phyloP scores from a whole-genome alignment of 2,113 vertebrate species.

The Poecile atricapillus region DNA sequence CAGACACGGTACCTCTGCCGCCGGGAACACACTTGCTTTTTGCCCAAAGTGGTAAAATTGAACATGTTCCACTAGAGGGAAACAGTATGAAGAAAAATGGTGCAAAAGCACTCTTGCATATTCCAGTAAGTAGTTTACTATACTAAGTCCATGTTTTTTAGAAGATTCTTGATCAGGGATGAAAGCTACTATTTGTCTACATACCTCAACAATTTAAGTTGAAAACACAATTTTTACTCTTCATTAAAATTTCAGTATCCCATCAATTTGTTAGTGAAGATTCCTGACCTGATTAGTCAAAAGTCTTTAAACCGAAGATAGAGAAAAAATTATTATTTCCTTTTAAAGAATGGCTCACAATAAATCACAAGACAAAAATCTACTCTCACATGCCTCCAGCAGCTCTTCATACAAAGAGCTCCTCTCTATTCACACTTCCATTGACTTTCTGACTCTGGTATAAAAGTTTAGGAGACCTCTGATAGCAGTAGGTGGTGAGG shows the following conservation, averaged over 20 bases:
- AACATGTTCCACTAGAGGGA: constrained; percentile 83
- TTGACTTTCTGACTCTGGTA: neutral
- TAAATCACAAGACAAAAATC: neutral
- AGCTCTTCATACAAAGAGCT: neutral
- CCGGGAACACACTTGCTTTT: constrained; percentile 88
- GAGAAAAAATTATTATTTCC: neutral
- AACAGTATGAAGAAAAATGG: constrained; percentile 79
- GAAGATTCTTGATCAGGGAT: neutral
- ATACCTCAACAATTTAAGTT: neutral
- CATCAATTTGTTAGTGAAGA: neutral
- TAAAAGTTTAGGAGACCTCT: neutral
- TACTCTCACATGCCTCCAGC: neutral
- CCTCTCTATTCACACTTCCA: neutral
- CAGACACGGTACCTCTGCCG: constrained; percentile 78
- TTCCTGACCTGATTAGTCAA: neutral
- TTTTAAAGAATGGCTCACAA: neutral
- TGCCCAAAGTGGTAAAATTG: constrained; percentile 89
- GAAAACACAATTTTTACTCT: neutral
- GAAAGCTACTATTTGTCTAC: neutral
- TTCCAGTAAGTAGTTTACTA: constrained; percentile 78
- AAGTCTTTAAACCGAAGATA: neutral
- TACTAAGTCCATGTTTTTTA: neutral
- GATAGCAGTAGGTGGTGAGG: neutral
- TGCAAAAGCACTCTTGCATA: constrained; percentile 83
- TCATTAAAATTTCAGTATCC: neutral